Base-by-base conservation (phyloP, 2,888 invertebrate genomes). In the Athalia cordata region DNA sequence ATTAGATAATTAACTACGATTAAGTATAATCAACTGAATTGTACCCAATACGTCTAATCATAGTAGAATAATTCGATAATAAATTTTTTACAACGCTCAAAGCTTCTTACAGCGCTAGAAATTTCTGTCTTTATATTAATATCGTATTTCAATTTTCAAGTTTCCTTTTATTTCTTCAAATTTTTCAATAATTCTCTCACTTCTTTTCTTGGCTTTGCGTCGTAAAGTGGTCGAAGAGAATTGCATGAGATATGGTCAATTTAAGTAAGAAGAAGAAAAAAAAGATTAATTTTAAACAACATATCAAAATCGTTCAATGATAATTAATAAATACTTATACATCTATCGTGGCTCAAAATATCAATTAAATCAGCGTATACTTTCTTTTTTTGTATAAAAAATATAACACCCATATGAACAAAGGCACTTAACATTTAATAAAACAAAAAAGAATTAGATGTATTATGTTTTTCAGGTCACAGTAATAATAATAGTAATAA, bases 401-500 rank as follows among this genome's bases (percentile, higher is more conserved):
- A 61, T 1, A 62, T 52, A 9, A 7, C 62, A 13, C 6, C 67
- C 55, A 52, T 55, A 68, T 68, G 8, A 61, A 52, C 1, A 66
- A 68, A 68, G 68, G 68, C 68, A 68, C 68, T 68, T 66, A 55
- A 68, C 52, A 55, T 29, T 68, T n/a, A 55, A 68, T 55, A 15
- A 66, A 47, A 45, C n/a, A 66, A 66, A 49, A 59, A 5, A 5
- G 47, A 47, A 59, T 59, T 59, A 62, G 6, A 15, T n/a, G 45
- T 4, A 61, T n/a, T 61, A n/a, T 43, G 8, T 4, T n/a, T n/a
- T n/a, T n/a, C n/a, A n/a, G n/a, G n/a, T n/a, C n/a, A n/a, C n/a
- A n/a, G n/a, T n/a, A n/a, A n/a, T n/a, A n/a, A n/a, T n/a, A n/a
- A 43, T 64, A 43, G 6, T 4, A 13, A 61, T 61, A 61, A n/a